Evolutionary conservation across 2,888 invertebrate genomes (phyloP), one percentile per base, ranked within the genome.

Genomic region (Lepetodrilus schrolli): DNA sequence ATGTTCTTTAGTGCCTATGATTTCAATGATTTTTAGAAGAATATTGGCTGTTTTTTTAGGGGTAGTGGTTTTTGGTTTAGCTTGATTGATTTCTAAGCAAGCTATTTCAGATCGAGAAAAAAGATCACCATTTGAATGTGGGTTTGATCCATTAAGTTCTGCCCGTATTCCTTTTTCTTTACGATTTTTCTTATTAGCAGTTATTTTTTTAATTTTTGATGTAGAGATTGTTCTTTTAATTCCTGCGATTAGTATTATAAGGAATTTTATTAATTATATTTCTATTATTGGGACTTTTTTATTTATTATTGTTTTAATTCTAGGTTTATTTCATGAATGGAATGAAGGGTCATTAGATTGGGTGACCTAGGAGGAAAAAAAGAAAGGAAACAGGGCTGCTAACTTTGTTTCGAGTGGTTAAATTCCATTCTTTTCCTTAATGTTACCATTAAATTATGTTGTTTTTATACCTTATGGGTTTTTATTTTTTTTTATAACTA

Each of bases 191-290:
- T 87, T 93, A 93, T 38, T 94, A 89, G 92, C 93, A 38, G 91
- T 94, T 88, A 93, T 94, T 91, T 94, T 94, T 88, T 90, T 94
- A 92, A 93, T 94, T 91, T 94, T 94, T 92, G 94, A 94, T 92
- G 92, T 94, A 76, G 94, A 94, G 93, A 93, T 94, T 91, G 92
- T 93, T 0, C 82, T 94, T 88, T 91, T 94, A 87, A 87, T 94
- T 0, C 93, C 93, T 0, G 90, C 93, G 72, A 20, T 73, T 10
- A 10, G 17, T 0, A 49, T 38, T 1, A 37, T 69, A 3, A 2
- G 3, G 7, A 23, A 1, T 7, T 4, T 3, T 5, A 30, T 69
- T 51, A 37, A 49, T 48, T 23, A 38, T 7, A n/a, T 13, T 20
- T 10, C 30, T 26, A 13, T 69, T n/a, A 1, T 69, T 5, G 26